Percentiles rank a stretch among this genome's conserved stretches.
Evolutionary conservation across 2,113 vertebrate genomes (phyloP).

Genomic region (Pampusana beccarii): DNA sequence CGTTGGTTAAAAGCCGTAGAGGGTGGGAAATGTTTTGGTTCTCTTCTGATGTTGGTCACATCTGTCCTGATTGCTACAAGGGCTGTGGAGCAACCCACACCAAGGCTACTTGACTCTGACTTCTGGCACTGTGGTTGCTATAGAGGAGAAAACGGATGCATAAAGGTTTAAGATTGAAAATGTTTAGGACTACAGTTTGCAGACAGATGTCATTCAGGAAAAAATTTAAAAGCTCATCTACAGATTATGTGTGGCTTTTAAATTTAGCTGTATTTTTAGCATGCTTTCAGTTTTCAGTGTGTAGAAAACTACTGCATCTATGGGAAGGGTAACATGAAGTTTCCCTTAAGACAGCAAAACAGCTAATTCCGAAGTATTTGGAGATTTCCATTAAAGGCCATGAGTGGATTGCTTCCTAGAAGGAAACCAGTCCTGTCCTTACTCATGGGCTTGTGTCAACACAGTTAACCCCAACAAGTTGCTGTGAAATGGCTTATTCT

Average conservation of each 20-base stretch:
- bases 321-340: not conserved
- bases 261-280: not conserved
- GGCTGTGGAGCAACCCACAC: not conserved
- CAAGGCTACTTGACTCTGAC: not conserved
- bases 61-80: not conserved
- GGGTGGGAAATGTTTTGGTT: not conserved
- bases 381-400: slow-evolving; percentile 7
- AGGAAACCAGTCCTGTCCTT: not conserved
- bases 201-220: not conserved
- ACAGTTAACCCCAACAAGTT: not conserved
- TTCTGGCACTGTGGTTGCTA: rapidly evolving
- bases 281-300: not conserved
- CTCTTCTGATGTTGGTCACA: not conserved
- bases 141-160: not conserved
- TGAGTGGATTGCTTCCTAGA: not conserved
- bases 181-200: not conserved
- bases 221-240: not conserved
- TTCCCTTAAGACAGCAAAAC: not conserved
- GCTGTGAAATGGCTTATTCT: not conserved
- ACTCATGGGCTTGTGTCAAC: not conserved
- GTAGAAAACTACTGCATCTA: not conserved
- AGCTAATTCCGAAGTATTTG: not conserved
- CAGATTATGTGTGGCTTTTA: not conserved
- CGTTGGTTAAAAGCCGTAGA: not conserved
- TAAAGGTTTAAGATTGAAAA: not conserved